Conservation (phyloP, 2,888 invertebrate genomes). For the Sceliomorpha sp. region DNA sequence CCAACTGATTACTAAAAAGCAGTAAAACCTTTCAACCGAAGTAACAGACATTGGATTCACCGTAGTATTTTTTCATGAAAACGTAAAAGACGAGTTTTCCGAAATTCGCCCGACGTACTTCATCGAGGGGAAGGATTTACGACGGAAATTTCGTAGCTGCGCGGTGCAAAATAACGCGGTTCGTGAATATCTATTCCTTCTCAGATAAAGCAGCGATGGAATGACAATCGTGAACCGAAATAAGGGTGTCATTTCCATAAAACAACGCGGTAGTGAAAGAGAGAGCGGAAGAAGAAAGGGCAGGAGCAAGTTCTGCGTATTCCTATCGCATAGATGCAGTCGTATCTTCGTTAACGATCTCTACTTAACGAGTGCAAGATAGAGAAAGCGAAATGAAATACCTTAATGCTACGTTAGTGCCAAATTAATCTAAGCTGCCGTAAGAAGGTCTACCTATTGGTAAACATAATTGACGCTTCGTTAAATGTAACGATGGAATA, state of each 20-base stretch:
- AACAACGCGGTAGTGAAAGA: constrained; percentile 20
- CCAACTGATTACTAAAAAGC: constrained; percentile 19
- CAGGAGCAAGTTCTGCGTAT: background rate
- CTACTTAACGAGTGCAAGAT: constrained; percentile 21
- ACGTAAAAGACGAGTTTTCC: constrained; percentile 4
- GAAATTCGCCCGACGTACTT: background rate
- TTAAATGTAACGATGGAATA: constrained; percentile 23
- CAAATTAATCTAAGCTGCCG: constrained; percentile 26
- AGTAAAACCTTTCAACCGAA: constrained; percentile 25
- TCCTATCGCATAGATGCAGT: constrained; percentile 2
- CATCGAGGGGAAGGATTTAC: constrained; percentile 1
- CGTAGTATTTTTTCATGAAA: constrained; percentile 14
- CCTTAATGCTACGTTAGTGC: background rate
- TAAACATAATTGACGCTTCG: constrained; percentile 26
- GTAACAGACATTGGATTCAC: constrained; percentile 18
- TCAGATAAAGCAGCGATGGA: constrained; percentile 3
- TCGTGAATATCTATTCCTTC: constrained; percentile 10
- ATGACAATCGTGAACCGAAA: constrained; percentile 16
- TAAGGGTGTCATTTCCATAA: constrained; percentile 39
- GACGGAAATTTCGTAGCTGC: constrained; percentile 8
- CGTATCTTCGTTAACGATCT: constrained; percentile 35
- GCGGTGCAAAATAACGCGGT: constrained; percentile 17
- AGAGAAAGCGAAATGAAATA: constrained; percentile 12
- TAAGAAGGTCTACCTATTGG: constrained; percentile 13
- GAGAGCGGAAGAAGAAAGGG: background rate